Percentiles rank a stretch among this genome's conserved stretches.
phyloP scores from a whole-genome alignment of 37 sponge, comb jelly and placozoan genomes.

The Axinella damicornis region DNA sequence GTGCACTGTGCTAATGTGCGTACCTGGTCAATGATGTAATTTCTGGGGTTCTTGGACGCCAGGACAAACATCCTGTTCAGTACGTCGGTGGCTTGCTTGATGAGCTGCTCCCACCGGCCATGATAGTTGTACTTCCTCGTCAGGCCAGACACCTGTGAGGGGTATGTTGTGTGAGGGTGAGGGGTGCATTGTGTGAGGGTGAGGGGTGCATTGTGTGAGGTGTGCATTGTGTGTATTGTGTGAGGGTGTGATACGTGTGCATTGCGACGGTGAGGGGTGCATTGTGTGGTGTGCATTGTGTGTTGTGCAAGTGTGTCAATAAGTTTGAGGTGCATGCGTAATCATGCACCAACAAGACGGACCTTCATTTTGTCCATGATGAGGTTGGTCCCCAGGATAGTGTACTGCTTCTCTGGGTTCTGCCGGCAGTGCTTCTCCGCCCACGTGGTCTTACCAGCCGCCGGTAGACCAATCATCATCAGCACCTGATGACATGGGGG shows the following conservation, averaged over 20 bases:
- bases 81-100: slow-evolving; percentile 76
- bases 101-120: slow-evolving; percentile 68
- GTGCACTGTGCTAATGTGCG: neutral
- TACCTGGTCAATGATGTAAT: slow-evolving; percentile 95
- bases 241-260: no score
- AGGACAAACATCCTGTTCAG: slow-evolving; percentile 77
- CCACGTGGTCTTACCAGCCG: slow-evolving; percentile 98
- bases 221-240: neutral
- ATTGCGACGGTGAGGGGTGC: no score
- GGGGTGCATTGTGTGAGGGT: no score
- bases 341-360: neutral
- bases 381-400: slow-evolving; percentile 77
- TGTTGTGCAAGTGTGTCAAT: no score
- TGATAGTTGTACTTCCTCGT: slow-evolving; percentile 73
- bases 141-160: slow-evolving; percentile 52
- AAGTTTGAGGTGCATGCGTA: no score
- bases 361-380: slow-evolving; percentile 94
- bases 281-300: no score
- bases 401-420: slow-evolving; percentile 81
- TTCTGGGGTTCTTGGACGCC: slow-evolving; percentile 66
- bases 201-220: no score
- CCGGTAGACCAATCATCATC: slow-evolving; percentile 93
- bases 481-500: slow-evolving; percentile 68
- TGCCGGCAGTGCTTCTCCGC: slow-evolving; percentile 72
- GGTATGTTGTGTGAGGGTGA: no score